Base-by-base conservation (phyloP, 1,140 invertebrate species). In the Chymomyza costata region DNA sequence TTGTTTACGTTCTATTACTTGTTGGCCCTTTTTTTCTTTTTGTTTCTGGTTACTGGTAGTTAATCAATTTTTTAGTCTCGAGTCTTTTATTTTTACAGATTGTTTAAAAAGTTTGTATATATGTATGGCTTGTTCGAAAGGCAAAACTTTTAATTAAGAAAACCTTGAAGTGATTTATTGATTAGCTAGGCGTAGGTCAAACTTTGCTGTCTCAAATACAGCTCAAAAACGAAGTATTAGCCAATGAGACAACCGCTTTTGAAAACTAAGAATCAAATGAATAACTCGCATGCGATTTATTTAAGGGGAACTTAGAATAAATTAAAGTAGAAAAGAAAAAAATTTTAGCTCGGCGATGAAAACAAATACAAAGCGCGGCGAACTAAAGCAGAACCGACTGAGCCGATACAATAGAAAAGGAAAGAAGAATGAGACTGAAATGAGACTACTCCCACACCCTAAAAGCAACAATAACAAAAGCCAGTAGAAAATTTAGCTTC, bases 131-230 rank as follows among this genome's bases (percentile, higher is more conserved):
- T 58, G 56, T 59, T 61, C 41, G 46, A 56, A 54, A 64, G 44
- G 65, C 51, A 70, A 80, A 84, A 83, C 41, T 84, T 84, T 83
- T 84, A 84, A 84, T 84, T 84, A 84, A 84, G 82, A 83, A 84
- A 84, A 74, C 82, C 82, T 83, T 84, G 71, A 83, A 82, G 81
- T 83, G 82, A 84, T 84, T 84, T 84, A 84, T 84, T 74, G 82
- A 84, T 84, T 84, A 80, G 65, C 65, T 32, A 30, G 35, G 3
- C 3, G 10, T 18, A 40, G 64, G 62, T 60, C 44, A 48, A 59
- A 66, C 40, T 65, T 65, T 65, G n/a, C 17, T 39, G 61, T 56
- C n/a, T n/a, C n/a, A n/a, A n/a, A n/a, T n/a, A n/a, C n/a, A n/a
- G n/a, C n/a, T n/a, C n/a, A n/a, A n/a, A n/a, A n/a, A n/a, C n/a